These are phyloP conservation scores for Otus sunia DNA, from an alignment of 2,113 vertebrate genomes.

Conservation along the genomic window DNA sequence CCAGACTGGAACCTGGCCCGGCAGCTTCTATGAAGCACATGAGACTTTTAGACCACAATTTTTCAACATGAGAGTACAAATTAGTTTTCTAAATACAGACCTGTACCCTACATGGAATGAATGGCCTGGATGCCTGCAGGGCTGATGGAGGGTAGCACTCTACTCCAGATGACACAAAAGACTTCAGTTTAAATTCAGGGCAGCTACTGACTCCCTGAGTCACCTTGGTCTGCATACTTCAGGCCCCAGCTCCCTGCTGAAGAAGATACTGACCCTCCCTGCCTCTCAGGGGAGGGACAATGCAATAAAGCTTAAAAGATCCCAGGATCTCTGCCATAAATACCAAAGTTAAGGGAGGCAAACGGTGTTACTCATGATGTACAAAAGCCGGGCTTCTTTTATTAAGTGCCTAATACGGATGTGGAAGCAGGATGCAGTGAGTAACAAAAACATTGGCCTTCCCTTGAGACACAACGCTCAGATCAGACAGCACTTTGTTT, in stretches of 20 bases:
- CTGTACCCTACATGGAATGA: conserved; percentile 4
- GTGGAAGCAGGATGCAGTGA: neutral
- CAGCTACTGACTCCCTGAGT: conserved; percentile 9
- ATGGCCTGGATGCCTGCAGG: neutral
- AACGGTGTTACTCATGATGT: fast-evolving
- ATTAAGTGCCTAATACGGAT: neutral
- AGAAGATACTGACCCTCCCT: neutral
- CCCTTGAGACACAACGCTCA: neutral
- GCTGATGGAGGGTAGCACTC: neutral
- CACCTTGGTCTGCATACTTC: neutral
- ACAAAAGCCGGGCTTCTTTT: neutral
- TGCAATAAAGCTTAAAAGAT: neutral
- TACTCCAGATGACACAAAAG: neutral
- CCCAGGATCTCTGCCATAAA: neutral
- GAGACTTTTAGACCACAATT: neutral
- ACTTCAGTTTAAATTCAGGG: conserved; percentile 35
- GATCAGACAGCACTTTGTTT: fast-evolving
- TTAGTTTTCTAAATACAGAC: conserved; percentile 54
- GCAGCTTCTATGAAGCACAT: neutral
- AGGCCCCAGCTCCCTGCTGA: neutral
- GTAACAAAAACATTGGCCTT: neutral
- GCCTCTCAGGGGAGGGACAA: neutral
- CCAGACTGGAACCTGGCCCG: neutral
- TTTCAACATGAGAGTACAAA: conserved; percentile 36
- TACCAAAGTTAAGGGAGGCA: neutral